Evolutionary conservation across 2,113 vertebrate genomes (phyloP), one percentile per base, ranked within the genome.

Genomic region (Amazona guildingii): DNA sequence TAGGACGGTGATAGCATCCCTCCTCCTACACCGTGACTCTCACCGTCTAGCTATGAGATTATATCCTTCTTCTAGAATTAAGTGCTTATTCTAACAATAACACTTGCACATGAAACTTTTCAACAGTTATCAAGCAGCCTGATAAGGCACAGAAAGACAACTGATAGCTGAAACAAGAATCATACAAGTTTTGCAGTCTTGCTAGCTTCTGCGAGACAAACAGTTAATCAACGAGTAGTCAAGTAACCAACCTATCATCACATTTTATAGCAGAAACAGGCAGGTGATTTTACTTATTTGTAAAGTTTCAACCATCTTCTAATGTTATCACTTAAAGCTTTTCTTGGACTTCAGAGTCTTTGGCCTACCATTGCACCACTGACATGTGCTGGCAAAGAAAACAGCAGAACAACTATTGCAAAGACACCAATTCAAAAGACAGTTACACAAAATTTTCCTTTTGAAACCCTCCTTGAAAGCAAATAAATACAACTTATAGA

Each of bases 61-160:
- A 90, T 72, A 86, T 41, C 37, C 80, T 81, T 48, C 80, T 92
- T 28, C 72, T 94, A 74, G 64, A 95, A 90, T 63, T 88, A 94
- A 92, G 49, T 61, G 27, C 43, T 91, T 96, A 86, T 68, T 94
- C 75, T 87, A 95, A 93, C 94, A 87, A 91, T 76, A 97, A 96
- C 88, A 88, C 62, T 88, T 91, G 81, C 43, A 86, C 66, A 49
- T 28, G 41, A 94, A 97, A 84, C 74, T 91, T 95, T 64, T 91
- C 86, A 92, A 76, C 39, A 76, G 78, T 80, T 83, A 87, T 91
- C 81, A 87, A 78, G 48, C 66, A 87, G 62, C 20, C 77, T 41
- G 89, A 94, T 79, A 95, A 87, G 89, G 39, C 77, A 91, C 48
- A 64, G 61, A 92, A 90, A 94, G 69, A 72, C 39, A 81, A 83